A percentile compares a stretch with the other conserved stretches of the same genome.
Conservation (phyloP, 30 jellyfish, hydroid and myxozoan genomes). For the Aurelia coerulea region DNA sequence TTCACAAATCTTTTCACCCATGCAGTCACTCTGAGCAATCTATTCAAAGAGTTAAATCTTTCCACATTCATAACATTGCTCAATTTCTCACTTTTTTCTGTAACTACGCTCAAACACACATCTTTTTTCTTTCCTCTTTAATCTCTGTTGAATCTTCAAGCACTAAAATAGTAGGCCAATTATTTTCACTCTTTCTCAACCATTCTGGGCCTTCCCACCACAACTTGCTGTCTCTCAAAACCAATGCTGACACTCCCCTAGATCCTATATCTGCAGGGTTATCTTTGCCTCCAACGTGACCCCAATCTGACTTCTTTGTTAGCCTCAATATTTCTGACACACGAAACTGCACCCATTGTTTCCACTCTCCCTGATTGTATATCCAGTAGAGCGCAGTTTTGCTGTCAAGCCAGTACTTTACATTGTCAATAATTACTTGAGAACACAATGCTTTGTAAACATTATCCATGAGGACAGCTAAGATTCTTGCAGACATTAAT, state of each 20-base stretch:
- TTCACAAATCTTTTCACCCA: neutral
- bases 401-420: conserved; percentile 18
- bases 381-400: conserved; percentile 7
- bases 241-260: conserved; percentile 17
- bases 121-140: conserved; percentile 13
- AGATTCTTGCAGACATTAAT: conserved; percentile 51
- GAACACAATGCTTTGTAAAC: neutral
- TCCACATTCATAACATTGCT: neutral
- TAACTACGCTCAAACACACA: neutral
- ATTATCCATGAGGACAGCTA: conserved; percentile 24
- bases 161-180: conserved; percentile 7
- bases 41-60: neutral
- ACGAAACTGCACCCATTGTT: conserved; percentile 1
- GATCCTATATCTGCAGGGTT: conserved; percentile 71
- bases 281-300: conserved; percentile 14
- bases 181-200: neutral
- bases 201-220: conserved; percentile 65
- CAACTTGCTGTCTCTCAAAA: neutral
- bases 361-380: conserved; percentile 2
- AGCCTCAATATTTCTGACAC: neutral
- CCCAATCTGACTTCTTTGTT: conserved; percentile 43
- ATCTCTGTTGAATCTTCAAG: conserved; percentile 12
- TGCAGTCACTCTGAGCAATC: conserved; percentile 26
- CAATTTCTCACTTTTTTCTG: neutral
- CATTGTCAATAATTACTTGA: neutral